These are phyloP conservation scores for Matsumurasca onukii DNA, from an alignment of 1,140 invertebrate species.

Conservation along the genomic window DNA sequence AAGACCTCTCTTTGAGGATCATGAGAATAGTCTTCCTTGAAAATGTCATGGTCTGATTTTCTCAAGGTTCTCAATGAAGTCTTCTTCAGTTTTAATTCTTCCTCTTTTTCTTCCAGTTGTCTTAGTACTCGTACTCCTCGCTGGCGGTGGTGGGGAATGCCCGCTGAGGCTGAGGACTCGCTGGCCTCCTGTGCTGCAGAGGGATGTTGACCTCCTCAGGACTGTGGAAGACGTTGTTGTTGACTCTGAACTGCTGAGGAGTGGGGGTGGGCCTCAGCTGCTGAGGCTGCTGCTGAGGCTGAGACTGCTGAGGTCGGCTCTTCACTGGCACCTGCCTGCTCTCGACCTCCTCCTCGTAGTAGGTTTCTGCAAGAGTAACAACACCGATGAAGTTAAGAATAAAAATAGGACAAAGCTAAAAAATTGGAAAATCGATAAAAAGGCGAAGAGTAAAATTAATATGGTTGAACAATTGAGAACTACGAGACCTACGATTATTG, in stretches of 20 bases:
- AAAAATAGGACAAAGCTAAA: too few species aligned
- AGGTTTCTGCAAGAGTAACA: conserved; percentile 35
- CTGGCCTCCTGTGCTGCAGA: conserved; percentile 68
- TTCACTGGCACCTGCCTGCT: conserved; percentile 20
- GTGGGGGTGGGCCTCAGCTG: conserved; percentile 28
- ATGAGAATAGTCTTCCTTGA: too few species aligned
- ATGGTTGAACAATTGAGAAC: too few species aligned
- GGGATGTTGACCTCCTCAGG: conserved; percentile 81
- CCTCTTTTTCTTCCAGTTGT: too few species aligned
- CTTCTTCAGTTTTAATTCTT: too few species aligned
- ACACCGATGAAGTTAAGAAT: too few species aligned
- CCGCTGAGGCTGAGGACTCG: conserved; percentile 14
- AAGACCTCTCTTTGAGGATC: too few species aligned
- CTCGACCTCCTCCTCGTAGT: conserved; percentile 36
- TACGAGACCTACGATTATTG: too few species aligned
- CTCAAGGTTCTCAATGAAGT: too few species aligned
- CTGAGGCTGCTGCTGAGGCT: conserved; percentile 29
- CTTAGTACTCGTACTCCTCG: conserved; percentile 17
- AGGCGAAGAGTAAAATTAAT: too few species aligned
- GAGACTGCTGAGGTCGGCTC: conserved; percentile 29
- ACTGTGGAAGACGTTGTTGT: conserved; percentile 65
- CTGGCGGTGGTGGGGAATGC: conserved; percentile 9
- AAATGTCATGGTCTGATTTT: too few species aligned
- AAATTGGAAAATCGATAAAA: too few species aligned
- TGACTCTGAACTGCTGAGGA: conserved; percentile 30